Conservation (phyloP, 2,888 invertebrate species). For the Trachelus stipa region DNA sequence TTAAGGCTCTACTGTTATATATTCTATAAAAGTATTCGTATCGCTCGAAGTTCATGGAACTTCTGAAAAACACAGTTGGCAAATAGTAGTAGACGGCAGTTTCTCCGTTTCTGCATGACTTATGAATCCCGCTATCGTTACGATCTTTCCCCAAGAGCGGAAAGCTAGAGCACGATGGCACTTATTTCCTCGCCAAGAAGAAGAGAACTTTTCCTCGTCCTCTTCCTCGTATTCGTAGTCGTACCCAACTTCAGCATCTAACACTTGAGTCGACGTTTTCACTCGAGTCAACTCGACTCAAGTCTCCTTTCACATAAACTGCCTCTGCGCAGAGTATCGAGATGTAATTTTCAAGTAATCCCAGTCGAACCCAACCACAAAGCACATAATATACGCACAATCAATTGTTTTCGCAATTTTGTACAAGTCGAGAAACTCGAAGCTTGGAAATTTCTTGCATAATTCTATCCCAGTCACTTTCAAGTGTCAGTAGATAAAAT, state of each 20-base stretch:
- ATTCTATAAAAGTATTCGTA: neutral
- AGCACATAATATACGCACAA: neutral
- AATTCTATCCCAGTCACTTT: no score
- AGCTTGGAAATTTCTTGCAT: no score
- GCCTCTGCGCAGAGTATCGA: neutral
- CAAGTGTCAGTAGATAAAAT: no score
- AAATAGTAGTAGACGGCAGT: slow-evolving; percentile 16
- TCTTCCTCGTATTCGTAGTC: slow-evolving; percentile 23
- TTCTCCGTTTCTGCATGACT: slow-evolving; percentile 37
- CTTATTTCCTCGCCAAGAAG: neutral
- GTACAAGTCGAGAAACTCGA: neutral
- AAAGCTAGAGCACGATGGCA: neutral
- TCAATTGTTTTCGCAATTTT: neutral
- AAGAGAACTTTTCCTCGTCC: slow-evolving; percentile 12
- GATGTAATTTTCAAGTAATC: neutral
- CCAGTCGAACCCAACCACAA: neutral
- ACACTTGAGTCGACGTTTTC: neutral
- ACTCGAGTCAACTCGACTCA: neutral
- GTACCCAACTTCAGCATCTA: neutral
- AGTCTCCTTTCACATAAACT: neutral
- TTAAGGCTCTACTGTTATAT: neutral
- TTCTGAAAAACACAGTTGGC: neutral
- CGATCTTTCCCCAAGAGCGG: slow-evolving; percentile 27
- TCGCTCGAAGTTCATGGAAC: neutral
- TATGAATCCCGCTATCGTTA: slow-evolving; percentile 40